Conservation (phyloP, 2,113 vertebrate genomes). For the Corvus cornix region DNA sequence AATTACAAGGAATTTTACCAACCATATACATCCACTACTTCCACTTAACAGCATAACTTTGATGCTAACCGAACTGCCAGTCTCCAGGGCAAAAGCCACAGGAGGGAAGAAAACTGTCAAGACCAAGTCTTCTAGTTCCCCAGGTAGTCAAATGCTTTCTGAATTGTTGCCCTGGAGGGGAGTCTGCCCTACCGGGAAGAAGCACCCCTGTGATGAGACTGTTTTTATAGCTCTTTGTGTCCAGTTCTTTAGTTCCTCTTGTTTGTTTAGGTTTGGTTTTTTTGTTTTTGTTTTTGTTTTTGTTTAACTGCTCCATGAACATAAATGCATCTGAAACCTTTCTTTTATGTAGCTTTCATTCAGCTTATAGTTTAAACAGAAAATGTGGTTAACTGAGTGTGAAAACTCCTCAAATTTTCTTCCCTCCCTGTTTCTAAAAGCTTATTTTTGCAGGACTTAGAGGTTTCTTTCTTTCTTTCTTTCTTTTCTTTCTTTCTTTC, state of each 20-base stretch:
- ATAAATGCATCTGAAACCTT: neutral
- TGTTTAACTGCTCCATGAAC: neutral
- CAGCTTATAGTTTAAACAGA: neutral
- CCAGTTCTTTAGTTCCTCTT: neutral
- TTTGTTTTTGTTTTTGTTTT: no score
- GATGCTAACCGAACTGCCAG: neutral
- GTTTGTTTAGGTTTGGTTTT: neutral
- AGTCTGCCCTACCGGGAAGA: neutral
- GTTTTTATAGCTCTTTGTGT: neutral
- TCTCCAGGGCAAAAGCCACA: neutral
- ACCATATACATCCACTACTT: neutral
- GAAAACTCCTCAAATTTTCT: neutral
- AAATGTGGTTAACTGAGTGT: neutral
- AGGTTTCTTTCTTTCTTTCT: neutral
- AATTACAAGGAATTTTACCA: neutral
- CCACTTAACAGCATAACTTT: neutral
- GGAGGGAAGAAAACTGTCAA: neutral
- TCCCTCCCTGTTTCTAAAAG: neutral
- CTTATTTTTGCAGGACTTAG: neutral
- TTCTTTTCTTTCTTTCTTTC: rapidly evolving
- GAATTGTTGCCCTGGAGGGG: neutral
- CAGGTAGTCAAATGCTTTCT: neutral
- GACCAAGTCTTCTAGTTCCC: neutral
- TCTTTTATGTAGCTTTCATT: neutral
- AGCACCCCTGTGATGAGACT: neutral